Evolutionary conservation across 1,140 invertebrate genomes (phyloP), one percentile per base, ranked within the genome.

Genomic region (Trichonephila inaurata): DNA sequence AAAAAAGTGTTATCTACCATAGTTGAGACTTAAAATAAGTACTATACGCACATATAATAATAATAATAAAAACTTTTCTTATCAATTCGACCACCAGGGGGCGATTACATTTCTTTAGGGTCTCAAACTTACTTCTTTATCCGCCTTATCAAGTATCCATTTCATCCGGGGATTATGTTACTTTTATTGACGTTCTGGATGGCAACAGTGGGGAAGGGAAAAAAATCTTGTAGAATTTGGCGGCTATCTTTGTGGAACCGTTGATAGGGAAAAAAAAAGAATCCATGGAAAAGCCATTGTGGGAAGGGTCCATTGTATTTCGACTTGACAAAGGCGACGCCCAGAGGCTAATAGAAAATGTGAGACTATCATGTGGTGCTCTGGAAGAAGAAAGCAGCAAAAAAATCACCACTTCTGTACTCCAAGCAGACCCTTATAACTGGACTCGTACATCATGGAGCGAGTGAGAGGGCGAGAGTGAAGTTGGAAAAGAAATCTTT

Each of bases 21-120:
- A n/a, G 58, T 61, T 33, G 60, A 64, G 61, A 21, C 61, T 40
- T 88, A 64, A 88, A 88, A 66, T 66, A 66, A 88, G 28, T 51
- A 21, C 8, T 21, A 82, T 62, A 91, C 51, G 16, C 16, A n/a
- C 72, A 51, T 51, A 51, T 12, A 51, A 51, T 51, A 51, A 51
- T 51, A 51, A 51, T 51, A 51, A 51, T 10, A 51, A 81, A 91
- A 91, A 82, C 16, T 81, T 62, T 91, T 40, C 89, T 91, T 91
- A 91, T 91, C 89, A 91, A 91, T 82, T 91, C 58, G 21, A 82
- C 72, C 89, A 91, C 89, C 72, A 91, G 89, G 89, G 72, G 89
- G 89, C 58, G 72, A 91, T 91, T 91, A 61, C 72, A 62, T 91
- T 81, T 82, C 77, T 91, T 62, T 91, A 24, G 33, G 19, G 21